Base-by-base conservation (phyloP, 2,797 vertebrate species). In the Champsocephalus esox region DNA sequence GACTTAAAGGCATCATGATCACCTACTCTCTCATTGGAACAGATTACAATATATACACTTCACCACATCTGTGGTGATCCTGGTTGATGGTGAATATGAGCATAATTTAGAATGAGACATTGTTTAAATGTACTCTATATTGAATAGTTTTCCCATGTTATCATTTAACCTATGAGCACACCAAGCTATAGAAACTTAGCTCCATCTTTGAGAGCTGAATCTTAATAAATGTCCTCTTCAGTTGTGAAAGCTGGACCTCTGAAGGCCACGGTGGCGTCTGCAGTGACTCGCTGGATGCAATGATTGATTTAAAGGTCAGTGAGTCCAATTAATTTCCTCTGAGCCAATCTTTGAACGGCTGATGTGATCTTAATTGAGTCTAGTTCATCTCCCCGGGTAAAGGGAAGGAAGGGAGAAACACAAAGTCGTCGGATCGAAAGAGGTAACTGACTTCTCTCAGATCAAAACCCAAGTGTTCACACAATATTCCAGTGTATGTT, bases 351-450 rank as follows among this genome's bases (percentile, higher is more conserved):
- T 83, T 79, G 83, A 88, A 74, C 54, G 48, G 68, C 78, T 83
- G 90, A 91, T 92, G 83, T 79, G 85, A 93, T 92, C 90, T 92
- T 92, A 92, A 92, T 91, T 90, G 89, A 90, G 81, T 93, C 85
- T 77, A 75, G 84, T 87, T 85, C 74, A 71, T 83, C 66, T 70
- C 88, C 63, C 21, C 65, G n/a, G 70, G 71, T 52, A 69, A 70
- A 62, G 45, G 59, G 50, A 63, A 64, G 32, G 60, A 43, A 10
- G n/a, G 38, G 64, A 73, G 54, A 73, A 50, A 67, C 13, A 4
- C 41, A 13, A 57, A 34, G 84, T 52, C 50, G 57, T 69, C 55
- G 34, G 58, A 73, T 65, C 51, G 52, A 60, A 60, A 74, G 68
- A 81, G 66, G 72, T 62, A 76, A 80, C 60, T 66, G 80, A 75